These are phyloP conservation scores for Aquatica leii DNA, from an alignment of 2,888 invertebrate species.

Conservation along the genomic window DNA sequence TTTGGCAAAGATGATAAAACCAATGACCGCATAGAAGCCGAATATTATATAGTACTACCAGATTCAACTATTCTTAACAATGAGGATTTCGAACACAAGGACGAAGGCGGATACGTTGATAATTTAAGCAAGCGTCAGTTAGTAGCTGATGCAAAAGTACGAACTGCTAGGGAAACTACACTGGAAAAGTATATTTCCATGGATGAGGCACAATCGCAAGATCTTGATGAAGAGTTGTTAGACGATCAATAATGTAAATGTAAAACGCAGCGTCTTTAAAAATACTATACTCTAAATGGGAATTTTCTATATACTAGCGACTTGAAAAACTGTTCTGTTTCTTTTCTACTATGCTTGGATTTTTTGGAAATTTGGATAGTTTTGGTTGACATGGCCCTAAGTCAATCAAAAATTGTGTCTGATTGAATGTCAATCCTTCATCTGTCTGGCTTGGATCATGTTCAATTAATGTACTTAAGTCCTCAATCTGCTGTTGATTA, in stretches of 20 bases:
- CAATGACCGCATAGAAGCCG: neutral
- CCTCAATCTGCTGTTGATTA: too few species aligned
- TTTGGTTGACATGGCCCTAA: neutral
- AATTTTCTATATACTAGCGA: neutral
- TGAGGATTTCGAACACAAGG: neutral
- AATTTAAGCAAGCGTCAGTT: neutral
- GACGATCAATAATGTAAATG: neutral
- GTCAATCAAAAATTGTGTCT: too few species aligned
- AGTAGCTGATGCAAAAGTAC: neutral
- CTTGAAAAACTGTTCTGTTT: neutral
- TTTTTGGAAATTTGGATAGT: neutral
- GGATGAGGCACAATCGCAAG: neutral
- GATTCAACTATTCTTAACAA: neutral
- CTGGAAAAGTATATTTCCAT: neutral
- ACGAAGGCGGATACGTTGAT: neutral
- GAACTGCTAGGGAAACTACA: neutral
- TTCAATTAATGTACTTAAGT: too few species aligned
- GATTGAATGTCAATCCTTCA: too few species aligned
- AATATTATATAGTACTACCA: neutral
- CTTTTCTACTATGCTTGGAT: too few species aligned
- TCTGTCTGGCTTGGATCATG: too few species aligned
- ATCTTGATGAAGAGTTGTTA: neutral
- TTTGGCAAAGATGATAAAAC: neutral
- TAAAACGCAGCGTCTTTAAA: too few species aligned
- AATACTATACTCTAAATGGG: neutral